Evolutionary conservation across 2,888 invertebrate genomes (phyloP), one percentile per base, ranked within the genome.

Genomic region (Yponomeuta sedellus): DNA sequence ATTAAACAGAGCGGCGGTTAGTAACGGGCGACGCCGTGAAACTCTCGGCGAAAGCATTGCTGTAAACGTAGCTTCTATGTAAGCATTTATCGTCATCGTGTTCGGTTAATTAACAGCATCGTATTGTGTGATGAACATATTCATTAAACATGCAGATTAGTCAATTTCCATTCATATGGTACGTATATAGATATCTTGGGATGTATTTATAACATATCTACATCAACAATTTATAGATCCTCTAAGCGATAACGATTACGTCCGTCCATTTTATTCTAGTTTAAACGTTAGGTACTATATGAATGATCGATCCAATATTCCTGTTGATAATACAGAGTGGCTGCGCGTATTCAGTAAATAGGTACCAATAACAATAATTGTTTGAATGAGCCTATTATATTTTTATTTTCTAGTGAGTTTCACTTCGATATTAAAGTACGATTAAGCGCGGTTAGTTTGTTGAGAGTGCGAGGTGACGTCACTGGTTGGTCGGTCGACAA

Each of bases 381-480:
- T 34, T 34, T 34, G 34, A 34, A 8, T 52, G 10, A 12, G 12
- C 16, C 44, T 12, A 11, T 44, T 64, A 66, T 66, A 62, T 61
- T 58, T 66, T 57, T 44, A 20, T 59, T 68, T 63, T 52, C 28
- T 61, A 52, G 12, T 34, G 16, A 34, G 28, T 64, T 52, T 62
- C 62, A 62, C 39, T 62, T 25, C n/a, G 56, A 62, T 61, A 56
- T 66, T 61, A 61, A 61, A 61, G 70, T 68, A 72, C 71, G 71
- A 73, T 75, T 73, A 73, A 72, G 73, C 77, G 75, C 77, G 72
- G 68, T 71, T 67, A 76, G 76, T 82, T 59, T 11, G 59, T 59
- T 59, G 59, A 59, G 59, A 20, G 62, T n/a, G 62, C 19, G 34
- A 34, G 39, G 6, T 85, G 86, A 83, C 81, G 86, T 83, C 83